Evolutionary conservation across 1,140 invertebrate species (phyloP), one percentile per base, ranked within the genome.

Genomic region (Hyposmocoma kahamanoa): DNA sequence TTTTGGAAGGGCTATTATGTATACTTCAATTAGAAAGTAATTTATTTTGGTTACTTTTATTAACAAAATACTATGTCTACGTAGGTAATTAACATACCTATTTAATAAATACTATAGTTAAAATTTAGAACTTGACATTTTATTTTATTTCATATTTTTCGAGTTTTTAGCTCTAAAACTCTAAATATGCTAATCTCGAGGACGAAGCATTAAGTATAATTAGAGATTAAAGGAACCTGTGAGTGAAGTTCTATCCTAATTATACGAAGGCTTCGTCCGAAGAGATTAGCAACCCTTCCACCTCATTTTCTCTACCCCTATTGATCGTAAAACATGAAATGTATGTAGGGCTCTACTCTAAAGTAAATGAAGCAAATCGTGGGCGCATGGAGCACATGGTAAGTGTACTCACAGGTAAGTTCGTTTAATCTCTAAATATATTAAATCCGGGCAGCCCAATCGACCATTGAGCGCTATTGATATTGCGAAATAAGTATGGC

Each of bases 61-160:
- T n/a, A n/a, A n/a, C n/a, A n/a, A n/a, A n/a, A n/a, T n/a, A n/a
- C n/a, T n/a, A n/a, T n/a, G n/a, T n/a, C n/a, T n/a, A n/a, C n/a
- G n/a, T n/a, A n/a, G n/a, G n/a, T n/a, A n/a, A n/a, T n/a, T n/a
- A n/a, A n/a, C n/a, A n/a, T n/a, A n/a, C n/a, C n/a, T n/a, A n/a
- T n/a, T n/a, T n/a, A n/a, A n/a, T n/a, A n/a, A n/a, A n/a, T n/a
- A n/a, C n/a, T n/a, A n/a, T n/a, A n/a, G n/a, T n/a, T n/a, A n/a
- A n/a, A n/a, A n/a, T n/a, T n/a, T n/a, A n/a, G n/a, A 9, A 34
- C 4, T 6, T 34, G 30, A 13, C 13, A 6, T 34, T 6, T 6
- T n/a, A 34, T 34, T 13, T 6, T 13, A 34, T 34, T 34, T 34
- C 30, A 34, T 34, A 34, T 34, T 34, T 34, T 34, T n/a, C 30